phyloP scores from a whole-genome alignment of 2,113 vertebrate species.

The Nestor notabilis region DNA sequence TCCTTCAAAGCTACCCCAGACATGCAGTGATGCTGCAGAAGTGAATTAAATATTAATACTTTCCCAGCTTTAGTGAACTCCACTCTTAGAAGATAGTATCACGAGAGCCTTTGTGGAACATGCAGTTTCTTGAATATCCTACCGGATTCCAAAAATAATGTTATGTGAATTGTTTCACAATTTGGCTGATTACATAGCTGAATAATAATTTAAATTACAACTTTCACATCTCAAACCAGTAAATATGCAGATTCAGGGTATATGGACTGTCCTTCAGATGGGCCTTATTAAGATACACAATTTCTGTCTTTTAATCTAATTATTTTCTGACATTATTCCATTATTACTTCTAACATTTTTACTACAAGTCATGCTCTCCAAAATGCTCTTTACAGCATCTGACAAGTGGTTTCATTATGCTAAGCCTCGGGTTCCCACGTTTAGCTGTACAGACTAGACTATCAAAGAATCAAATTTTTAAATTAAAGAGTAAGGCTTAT shows the following conservation, averaged over 20 bases:
- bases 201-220: background rate
- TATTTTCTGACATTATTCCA: background rate
- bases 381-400: background rate
- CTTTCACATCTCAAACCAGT: background rate
- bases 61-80: background rate
- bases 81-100: background rate
- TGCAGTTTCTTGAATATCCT: background rate
- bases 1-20: background rate
- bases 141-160: background rate
- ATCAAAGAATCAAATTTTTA: background rate
- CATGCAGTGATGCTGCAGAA: background rate
- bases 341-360: background rate
- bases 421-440: background rate
- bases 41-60: background rate
- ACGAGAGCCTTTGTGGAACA: background rate
- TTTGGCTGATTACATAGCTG: background rate
- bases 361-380: background rate
- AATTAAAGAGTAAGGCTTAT: background rate
- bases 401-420: background rate
- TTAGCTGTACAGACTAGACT: background rate
- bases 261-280: background rate
- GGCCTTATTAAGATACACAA: accelerated
- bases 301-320: background rate
- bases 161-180: background rate
- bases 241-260: background rate